These are phyloP conservation scores for Lagorchestes hirsutus DNA, from an alignment of 2,797 vertebrate genomes.

Conservation along the genomic window DNA sequence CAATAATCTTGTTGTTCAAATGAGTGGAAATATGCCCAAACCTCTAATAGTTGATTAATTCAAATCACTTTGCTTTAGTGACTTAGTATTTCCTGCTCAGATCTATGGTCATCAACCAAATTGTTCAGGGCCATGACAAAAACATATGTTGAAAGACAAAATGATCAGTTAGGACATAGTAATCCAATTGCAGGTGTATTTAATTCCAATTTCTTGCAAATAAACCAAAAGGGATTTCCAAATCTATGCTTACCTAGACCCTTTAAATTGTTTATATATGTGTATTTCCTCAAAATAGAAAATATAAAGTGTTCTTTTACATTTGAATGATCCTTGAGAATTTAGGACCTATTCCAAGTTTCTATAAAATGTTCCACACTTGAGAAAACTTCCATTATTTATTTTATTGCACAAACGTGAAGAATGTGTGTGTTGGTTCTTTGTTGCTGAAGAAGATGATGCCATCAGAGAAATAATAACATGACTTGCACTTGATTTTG, in stretches of 20 bases:
- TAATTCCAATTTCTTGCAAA: neutral
- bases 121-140: neutral
- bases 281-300: neutral
- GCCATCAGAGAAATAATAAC: too few relatives aligned
- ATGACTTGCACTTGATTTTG: too few relatives aligned
- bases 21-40: conserved; percentile 20
- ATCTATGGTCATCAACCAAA: neutral
- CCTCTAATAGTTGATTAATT: conserved; percentile 34
- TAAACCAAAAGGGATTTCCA: neutral
- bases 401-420: neutral
- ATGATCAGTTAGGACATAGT: neutral
- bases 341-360: neutral
- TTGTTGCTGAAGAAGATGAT: too few relatives aligned
- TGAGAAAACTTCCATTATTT: neutral
- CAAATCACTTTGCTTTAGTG: conserved; percentile 19
- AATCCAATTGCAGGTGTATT: conserved; percentile 5
- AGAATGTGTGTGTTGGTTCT: too few relatives aligned
- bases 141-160: conserved; percentile 24
- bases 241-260: neutral
- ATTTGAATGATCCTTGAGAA: neutral
- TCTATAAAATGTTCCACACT: neutral
- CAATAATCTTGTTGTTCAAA: neutral
- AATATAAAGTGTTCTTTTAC: neutral
- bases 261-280: neutral
- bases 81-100: conserved; percentile 23